Percentiles rank a stretch among this genome's conserved stretches.
phyloP scores from a whole-genome alignment of 2,113 vertebrate species.

The Spea bombifrons region DNA sequence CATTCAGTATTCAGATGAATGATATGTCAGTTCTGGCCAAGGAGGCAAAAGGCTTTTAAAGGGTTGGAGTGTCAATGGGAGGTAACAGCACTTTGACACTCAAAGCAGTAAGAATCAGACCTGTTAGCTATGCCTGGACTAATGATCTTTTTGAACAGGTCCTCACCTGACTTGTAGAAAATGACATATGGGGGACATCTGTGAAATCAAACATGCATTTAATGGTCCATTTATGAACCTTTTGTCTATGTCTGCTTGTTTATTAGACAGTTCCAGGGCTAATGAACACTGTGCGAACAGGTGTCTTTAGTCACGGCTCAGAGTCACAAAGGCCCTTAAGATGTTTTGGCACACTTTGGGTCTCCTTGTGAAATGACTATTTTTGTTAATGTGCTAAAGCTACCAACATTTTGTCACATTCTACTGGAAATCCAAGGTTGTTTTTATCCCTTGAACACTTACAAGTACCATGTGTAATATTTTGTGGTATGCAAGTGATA shows the following conservation, averaged over 20 bases:
- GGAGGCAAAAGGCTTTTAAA: neutral
- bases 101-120: neutral
- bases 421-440: neutral
- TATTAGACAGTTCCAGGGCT: slow-evolving; percentile 16
- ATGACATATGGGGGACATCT: slow-evolving; percentile 41
- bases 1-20: neutral
- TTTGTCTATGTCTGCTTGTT: slow-evolving; percentile 36
- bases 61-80: neutral
- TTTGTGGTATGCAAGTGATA: no score
- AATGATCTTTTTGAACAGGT: neutral
- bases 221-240: slow-evolving; percentile 20
- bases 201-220: slow-evolving; percentile 18
- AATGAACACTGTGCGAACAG: slow-evolving; percentile 17
- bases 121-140: neutral
- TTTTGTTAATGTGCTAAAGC: neutral
- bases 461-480: no score
- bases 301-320: slow-evolving; percentile 9
- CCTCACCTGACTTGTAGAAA: slow-evolving; percentile 11
- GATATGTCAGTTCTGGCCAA: neutral
- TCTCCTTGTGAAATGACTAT: neutral
- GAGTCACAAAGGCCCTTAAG: neutral
- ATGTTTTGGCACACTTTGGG: neutral
- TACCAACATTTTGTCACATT: neutral
- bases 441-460: no score
- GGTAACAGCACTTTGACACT: neutral